Evolutionary conservation across 1,140 invertebrate species (phyloP), one percentile per base, ranked within the genome.

Genomic region (Drosophila busckii): DNA sequence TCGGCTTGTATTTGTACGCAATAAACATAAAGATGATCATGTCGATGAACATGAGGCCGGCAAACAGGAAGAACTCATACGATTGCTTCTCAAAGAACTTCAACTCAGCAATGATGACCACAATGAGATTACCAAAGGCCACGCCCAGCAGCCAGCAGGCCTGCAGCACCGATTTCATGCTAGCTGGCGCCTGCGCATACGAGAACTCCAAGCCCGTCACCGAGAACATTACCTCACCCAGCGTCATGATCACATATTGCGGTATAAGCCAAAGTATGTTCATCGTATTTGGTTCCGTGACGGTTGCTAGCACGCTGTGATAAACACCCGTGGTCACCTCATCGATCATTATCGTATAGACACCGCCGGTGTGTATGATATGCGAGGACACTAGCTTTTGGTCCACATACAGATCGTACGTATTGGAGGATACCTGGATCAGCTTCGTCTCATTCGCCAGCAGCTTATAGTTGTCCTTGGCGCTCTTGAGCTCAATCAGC

Each of bases 141-240:
- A 94, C 94, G 0, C 96, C 98, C 0, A 98, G 86, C 3, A 97
- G 89, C 95, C 96, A 98, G 0, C 92, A 90, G 2, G 97, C 95
- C 87, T 95, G 94, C 1, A 99, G 71, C 0, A 99, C 91, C 0
- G 96, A 96, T 84, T 97, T 98, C 96, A 98, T 97, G 53, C 91
- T 93, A 2, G 88, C 78, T 0, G 97, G 97, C 3, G 96, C 94
- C 89, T 98, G 92, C 0, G 92, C 92, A 86, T 97, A 98, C 0
- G 95, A 95, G 88, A 98, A 98, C 70, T 97, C 93, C 0, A 98
- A 88, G 0, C 96, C 97, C 0, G 96, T 98, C 2, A 98, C 92
- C 0, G 95, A 96, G 86, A 97, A 97, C 92, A 98, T 93, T 12
- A 98, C 89, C 53, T 90, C 90, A 0, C 91, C 96, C 55, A 93